Evolutionary conservation across 2,888 invertebrate genomes (phyloP), one percentile per base, ranked within the genome.

Genomic region (Idaea dimidiata): DNA sequence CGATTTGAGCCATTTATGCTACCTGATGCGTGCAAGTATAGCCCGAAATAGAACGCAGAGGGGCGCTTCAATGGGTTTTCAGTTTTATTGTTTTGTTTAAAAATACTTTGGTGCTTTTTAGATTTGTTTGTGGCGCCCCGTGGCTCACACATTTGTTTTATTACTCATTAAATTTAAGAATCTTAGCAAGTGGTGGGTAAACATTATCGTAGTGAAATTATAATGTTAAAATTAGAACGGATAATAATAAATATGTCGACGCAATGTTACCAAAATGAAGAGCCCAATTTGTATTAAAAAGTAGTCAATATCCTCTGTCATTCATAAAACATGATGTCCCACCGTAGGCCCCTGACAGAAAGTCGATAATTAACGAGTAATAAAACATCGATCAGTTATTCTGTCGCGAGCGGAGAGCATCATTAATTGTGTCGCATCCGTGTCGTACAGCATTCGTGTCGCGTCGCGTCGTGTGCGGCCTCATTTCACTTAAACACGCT

Each of bases 381-480:
- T 63, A 61, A 60, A 54, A 59, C 58, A 57, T 53, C 65, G 63
- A 66, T 65, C 57, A 65, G 62, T 59, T 24, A 24, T 16, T 53
- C 10, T 16, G 55, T 54, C 54, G 24, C 65, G 59, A 53, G 56
- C 58, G 56, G 10, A 18, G 17, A 56, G 56, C 56, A 10, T 14
- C 56, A 56, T 56, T 56, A 55, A 55, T 63, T 60, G 57, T 43
- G 60, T 14, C 32, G 17, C 59, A 17, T 14, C 31, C 18, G 60
- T 10, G 7, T 58, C n/a, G 31, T 10, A 60, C 24, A n/a, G 32
- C 57, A 57, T 16, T 43, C 57, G 60, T 17, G 7, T 17, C n/a
- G 8, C 54, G 58, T 17, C 53, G 59, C 61, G 53, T 56, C 53
- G 64, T 56, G 63, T 59, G 57, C 31, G 32, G 59, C 62, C 57